A percentile compares a stretch with the other conserved stretches of the same genome.
Evolutionary conservation across 2,888 invertebrate species (phyloP).

Genomic region (Tipula confusa): DNA sequence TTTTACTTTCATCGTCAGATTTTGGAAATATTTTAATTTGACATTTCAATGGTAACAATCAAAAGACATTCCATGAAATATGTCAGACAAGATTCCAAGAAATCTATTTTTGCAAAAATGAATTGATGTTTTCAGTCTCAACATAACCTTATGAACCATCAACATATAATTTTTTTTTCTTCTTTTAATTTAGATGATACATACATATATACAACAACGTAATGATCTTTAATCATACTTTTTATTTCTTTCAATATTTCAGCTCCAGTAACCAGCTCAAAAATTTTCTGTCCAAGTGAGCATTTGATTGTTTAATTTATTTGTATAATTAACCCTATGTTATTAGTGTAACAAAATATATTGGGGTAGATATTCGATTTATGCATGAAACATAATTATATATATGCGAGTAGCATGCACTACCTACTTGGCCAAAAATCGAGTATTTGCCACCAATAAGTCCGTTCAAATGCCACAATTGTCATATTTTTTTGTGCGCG

Average conservation of each 20-base stretch:
- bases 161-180: not conserved
- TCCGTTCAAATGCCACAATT: not conserved
- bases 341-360: not conserved
- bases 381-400: not conserved
- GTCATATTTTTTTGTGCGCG: not conserved
- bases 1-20: too few species aligned
- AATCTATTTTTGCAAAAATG: too few species aligned
- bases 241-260: constrained; percentile 21
- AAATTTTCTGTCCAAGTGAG: constrained; percentile 3
- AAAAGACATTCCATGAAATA: too few species aligned
- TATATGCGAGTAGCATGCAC: not conserved
- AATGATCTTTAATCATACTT: not conserved
- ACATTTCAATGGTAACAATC: too few species aligned
- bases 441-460: not conserved
- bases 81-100: too few species aligned
- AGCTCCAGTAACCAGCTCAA: constrained; percentile 3
- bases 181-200: not conserved
- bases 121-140: too few species aligned
- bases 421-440: not conserved
- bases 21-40: too few species aligned
- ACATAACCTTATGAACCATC: too few species aligned
- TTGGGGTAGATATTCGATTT: not conserved
- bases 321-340: not conserved
- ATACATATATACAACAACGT: not conserved
- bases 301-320: constrained; percentile 15